Base-by-base conservation (phyloP, 2,888 invertebrate species). In the Amphipyra tragopoginis region DNA sequence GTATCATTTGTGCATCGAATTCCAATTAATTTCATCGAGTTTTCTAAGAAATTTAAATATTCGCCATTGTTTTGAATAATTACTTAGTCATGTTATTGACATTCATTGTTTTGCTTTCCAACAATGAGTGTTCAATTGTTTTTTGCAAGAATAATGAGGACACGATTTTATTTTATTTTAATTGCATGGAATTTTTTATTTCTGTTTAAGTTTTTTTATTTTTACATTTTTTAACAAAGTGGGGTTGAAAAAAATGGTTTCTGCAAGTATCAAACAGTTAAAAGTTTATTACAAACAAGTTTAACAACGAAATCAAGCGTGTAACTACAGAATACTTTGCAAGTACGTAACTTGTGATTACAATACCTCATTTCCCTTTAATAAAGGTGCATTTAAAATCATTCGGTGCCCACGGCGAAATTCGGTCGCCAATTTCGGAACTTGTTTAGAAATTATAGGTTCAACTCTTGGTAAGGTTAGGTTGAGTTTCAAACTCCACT, bases 381-480 rank as follows among this genome's bases (percentile, higher is more conserved):
- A 91, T 92, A 89, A 90, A 88, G 83, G 87, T 85, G 83, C 88
- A 90, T 91, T 93, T 92, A 89, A 90, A 91, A 91, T 86, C 83
- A 85, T 79, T 83, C 83, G 77, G 77, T 85, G 86, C 93, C 91
- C 81, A 84, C 73, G 89, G 93, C 92, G 77, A 84, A 84, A 85
- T 88, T 86, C 87, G 87, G 89, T 90, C 90, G 93, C 92, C 93
- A 93, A 93, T 94, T 94, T 94, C 80, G 87, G 87, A 93, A 93
- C 94, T 91, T 85, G 94, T 93, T 94, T 93, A 93, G 93, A 94
- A 94, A 94, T 94, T 94, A 94, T 92, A 94, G 92, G 93, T 93
- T 90, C 89, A 91, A 85, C 75, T 81, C 81, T 76, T 65, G 80
- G 80, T 77, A 85, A 85, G 86, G 86, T 88, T 88, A 89, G 86